Evolutionary conservation across 2,888 invertebrate genomes (phyloP), one percentile per base, ranked within the genome.

Genomic region (Oxyscelio sp.): DNA sequence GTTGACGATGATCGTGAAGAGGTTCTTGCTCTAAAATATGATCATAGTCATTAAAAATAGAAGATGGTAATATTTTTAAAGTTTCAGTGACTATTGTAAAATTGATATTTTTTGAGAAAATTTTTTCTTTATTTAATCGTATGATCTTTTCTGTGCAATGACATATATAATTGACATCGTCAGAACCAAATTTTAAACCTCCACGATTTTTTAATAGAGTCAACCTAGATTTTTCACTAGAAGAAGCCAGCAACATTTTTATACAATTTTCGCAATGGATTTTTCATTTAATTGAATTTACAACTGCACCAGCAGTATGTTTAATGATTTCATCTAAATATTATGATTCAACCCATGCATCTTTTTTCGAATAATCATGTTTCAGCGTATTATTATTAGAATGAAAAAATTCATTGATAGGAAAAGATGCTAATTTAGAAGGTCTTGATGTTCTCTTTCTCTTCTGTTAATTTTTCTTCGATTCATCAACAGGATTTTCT

Each of bases 371-470:
- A 52, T 65, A 65, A 65, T 75, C 63, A 19, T 63, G 63, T 22
- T 63, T 43, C 4, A 19, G 40, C 3, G 43, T 17, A 11, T 4
- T 43, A 15, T 43, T 40, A 43, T 45, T 52, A 15, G n/a, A 24
- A 17, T 59, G 54, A 3, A 43, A 15, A 43, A n/a, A 15, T 6
- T 43, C 43, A n/a, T 43, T 15, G 43, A 43, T 11, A 13, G 43
- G 43, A 43, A 43, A 43, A n/a, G 43, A 43, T 27, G 27, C 27
- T 27, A 27, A 27, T 27, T 27, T 27, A 27, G 27, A 5, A 43
- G 43, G 43, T 15, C 15, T 43, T 43, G 13, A 77, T 11, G 52
- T 52, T 87, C 87, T 15, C 58, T 71, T 61, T 83, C 85, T 73
- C 15, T 59, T 83, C 24, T 13, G 52, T 21, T 52, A 5, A 24